Evolutionary conservation across 2,113 vertebrate genomes (phyloP).

Genomic region (Tetraodon nigroviridis): DNA sequence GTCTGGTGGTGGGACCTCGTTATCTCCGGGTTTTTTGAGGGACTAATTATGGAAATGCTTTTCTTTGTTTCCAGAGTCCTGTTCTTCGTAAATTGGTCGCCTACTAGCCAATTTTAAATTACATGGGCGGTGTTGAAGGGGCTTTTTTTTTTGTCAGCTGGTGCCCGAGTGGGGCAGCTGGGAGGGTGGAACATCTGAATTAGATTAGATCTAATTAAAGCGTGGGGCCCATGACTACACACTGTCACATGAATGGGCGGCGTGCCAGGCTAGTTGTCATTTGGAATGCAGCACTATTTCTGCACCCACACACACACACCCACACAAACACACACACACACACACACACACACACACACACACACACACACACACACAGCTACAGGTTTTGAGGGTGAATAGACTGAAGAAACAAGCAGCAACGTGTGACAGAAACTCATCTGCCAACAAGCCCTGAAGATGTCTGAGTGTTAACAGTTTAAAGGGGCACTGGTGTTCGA

Average conservation of each 20-base stretch:
- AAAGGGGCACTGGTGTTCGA: too few species aligned
- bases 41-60: conserved; percentile 67
- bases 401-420: conserved; percentile 33
- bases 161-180: conserved; percentile 38
- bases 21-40: conserved; percentile 30
- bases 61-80: conserved; percentile 57
- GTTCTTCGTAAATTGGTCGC: conserved; percentile 62
- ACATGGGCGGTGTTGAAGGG: conserved; percentile 49
- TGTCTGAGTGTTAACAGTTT: too few species aligned
- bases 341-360: conserved; percentile 26
- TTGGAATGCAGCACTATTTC: conserved; percentile 34
- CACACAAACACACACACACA: conserved; percentile 16
- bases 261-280: conserved; percentile 43
- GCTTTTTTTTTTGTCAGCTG: conserved; percentile 60
- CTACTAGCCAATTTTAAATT: conserved; percentile 57
- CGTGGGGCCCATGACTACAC: conserved; percentile 47
- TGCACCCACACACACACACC: conserved; percentile 19
- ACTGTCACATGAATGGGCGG: conserved; percentile 50
- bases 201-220: conserved; percentile 70
- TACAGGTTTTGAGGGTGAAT: conserved; percentile 4
- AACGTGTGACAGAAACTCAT: conserved; percentile 11
- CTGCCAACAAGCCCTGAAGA: too few species aligned
- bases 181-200: conserved; percentile 61
- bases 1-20: conserved; percentile 41
- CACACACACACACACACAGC: conserved; percentile 52